These are phyloP conservation scores for Lithosia quadra DNA, from an alignment of 2,888 invertebrate species.

Conservation along the genomic window DNA sequence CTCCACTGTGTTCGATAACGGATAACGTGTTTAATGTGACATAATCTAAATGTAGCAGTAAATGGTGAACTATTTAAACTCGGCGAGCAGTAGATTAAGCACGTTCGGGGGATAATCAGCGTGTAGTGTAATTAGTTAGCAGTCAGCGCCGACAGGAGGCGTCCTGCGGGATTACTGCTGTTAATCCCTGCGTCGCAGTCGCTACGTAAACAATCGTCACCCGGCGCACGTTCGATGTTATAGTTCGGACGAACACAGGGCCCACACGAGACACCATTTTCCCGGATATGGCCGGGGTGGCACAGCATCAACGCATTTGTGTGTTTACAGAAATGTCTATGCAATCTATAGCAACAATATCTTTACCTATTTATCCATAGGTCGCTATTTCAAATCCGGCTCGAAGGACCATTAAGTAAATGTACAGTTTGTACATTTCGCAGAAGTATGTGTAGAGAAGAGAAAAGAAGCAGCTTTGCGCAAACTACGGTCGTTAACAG, in stretches of 20 bases:
- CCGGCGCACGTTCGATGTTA: not conserved
- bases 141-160: constrained; percentile 15
- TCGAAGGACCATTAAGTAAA: no score
- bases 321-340: not conserved
- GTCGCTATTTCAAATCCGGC: no score
- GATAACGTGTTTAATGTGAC: constrained; percentile 1
- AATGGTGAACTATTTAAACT: constrained; percentile 14
- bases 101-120: constrained; percentile 17
- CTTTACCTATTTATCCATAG: no score
- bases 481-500: no score
- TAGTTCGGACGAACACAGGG: not conserved
- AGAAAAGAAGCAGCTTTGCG: no score
- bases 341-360: not conserved
- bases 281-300: not conserved
- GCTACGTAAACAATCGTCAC: constrained; percentile 41
- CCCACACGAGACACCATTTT: not conserved
- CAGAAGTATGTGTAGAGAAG: no score
- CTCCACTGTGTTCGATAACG: not conserved
- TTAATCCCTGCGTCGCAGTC: constrained; percentile 38
- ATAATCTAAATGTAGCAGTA: constrained; percentile 4
- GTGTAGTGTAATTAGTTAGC: constrained; percentile 19
- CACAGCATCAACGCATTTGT: not conserved
- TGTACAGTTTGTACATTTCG: no score
- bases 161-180: constrained; percentile 36
- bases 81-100: not conserved